Base-by-base conservation (phyloP, 1,140 invertebrate genomes). In the Drosophila grimshawi region DNA sequence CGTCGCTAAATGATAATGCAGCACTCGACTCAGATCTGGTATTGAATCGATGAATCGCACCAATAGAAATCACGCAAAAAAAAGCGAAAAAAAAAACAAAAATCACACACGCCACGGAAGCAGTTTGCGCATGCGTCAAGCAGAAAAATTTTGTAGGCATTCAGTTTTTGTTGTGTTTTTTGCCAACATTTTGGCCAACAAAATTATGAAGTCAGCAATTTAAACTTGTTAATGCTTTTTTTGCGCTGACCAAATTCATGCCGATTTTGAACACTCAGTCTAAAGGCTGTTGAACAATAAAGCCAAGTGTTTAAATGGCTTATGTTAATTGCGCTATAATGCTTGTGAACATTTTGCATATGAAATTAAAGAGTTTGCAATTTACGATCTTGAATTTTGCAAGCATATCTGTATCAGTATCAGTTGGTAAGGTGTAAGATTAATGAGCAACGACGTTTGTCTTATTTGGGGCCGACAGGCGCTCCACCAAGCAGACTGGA, bases 1-100 rank as follows among this genome's bases (percentile, higher is more conserved):
- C 78, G 76, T 74, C 81, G 69, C 76, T 74, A 88, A 86, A 88
- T 89, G 83, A 80, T 89, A 83, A 83, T 89, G 74, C 68, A 63
- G 83, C 72, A 67, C 35, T 59, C 70, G 62, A 45, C 56, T 29
- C 52, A 39, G 41, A 55, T 76, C 64, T 49, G n/a, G 39, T 10
- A 48, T 67, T 43, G 46, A 39, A 52, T 53, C 66, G 66, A 52
- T 56, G 27, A 29, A 57, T 66, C 43, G 55, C 29, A 29, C 35
- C 82, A 71, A 86, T 81, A 81, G 82, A 81, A 86, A 55, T 33
- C 49, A 37, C 46, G 49, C 51, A 56, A 43, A 30, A 52, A 29
- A 45, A 55, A 65, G 6, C 8, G 11, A 66, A 69, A 37, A 64
- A 76, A 77, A 79, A 59, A 57, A 4, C 7, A 39, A 57, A 49